Evolutionary conservation across 2,113 vertebrate genomes (phyloP).

Genomic region (Centropus unirufus): DNA sequence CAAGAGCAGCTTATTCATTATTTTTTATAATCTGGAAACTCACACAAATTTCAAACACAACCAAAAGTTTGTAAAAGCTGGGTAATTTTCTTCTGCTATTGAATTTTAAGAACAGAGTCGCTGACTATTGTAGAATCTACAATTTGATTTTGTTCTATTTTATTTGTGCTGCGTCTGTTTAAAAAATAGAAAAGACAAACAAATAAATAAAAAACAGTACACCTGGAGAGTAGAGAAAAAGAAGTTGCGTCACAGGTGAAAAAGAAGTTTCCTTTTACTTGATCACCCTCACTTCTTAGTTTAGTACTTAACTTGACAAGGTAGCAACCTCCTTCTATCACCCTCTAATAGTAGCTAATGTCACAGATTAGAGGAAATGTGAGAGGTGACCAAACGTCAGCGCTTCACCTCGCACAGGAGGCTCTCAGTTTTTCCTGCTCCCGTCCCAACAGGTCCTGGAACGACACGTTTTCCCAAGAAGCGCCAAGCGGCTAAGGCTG

Average conservation of each 20-base stretch:
- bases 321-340: neutral
- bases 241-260: neutral
- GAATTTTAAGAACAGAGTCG: neutral
- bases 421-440: neutral
- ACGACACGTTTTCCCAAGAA: fast-evolving
- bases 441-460: neutral
- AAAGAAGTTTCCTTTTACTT: neutral
- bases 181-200: neutral
- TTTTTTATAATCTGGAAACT: neutral
- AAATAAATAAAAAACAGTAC: too few relatives aligned
- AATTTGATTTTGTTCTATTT: too few relatives aligned
- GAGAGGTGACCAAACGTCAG: neutral
- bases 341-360: neutral
- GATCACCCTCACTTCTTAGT: neutral
- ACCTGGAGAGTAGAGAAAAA: neutral
- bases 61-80: neutral
- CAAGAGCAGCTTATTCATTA: neutral
- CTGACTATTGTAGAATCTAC: neutral
- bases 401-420: neutral
- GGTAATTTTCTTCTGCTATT: neutral
- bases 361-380: neutral
- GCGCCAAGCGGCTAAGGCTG: neutral
- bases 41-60: neutral
- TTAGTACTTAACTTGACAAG: neutral
- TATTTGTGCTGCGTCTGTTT: neutral